phyloP scores from a whole-genome alignment of 35 echinoderm and acorn worm species.

The Stichopus chloronotus region DNA sequence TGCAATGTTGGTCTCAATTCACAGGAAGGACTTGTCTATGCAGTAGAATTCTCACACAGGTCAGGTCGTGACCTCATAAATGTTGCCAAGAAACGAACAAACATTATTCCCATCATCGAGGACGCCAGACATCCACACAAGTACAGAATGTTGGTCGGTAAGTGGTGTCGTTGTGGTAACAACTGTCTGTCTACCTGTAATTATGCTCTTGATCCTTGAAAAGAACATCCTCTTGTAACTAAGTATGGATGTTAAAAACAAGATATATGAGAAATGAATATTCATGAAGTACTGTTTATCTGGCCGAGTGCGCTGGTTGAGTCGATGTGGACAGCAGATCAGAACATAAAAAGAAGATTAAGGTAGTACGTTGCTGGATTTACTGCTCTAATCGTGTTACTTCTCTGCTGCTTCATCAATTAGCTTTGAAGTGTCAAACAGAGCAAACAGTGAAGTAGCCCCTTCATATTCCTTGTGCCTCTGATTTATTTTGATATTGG shows the following conservation, averaged over 20 bases:
- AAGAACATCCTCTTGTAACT: too few species aligned
- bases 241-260: too few species aligned
- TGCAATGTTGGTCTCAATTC: neutral
- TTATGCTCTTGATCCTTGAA: neutral
- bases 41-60: slow-evolving; percentile 98
- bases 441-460: neutral
- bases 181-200: neutral
- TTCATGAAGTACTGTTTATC: too few species aligned
- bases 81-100: slow-evolving; percentile 96
- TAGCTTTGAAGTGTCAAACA: neutral
- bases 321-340: too few species aligned
- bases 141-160: slow-evolving; percentile 98
- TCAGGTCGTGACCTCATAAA: slow-evolving; percentile 97
- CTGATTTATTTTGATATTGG: neutral
- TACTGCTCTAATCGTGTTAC: neutral
- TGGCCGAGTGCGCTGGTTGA: too few species aligned
- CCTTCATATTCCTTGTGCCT: neutral
- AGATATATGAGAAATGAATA: too few species aligned
- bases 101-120: slow-evolving; percentile 99
- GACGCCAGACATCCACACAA: slow-evolving; percentile 99
- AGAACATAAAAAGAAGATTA: too few species aligned
- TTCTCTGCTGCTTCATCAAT: neutral
- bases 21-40: slow-evolving; percentile 95
- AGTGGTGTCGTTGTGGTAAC: slow-evolving; percentile 8
- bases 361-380: too few species aligned